phyloP scores from a whole-genome alignment of 2,113 vertebrate species.

The Paramisgurnus dabryanus region DNA sequence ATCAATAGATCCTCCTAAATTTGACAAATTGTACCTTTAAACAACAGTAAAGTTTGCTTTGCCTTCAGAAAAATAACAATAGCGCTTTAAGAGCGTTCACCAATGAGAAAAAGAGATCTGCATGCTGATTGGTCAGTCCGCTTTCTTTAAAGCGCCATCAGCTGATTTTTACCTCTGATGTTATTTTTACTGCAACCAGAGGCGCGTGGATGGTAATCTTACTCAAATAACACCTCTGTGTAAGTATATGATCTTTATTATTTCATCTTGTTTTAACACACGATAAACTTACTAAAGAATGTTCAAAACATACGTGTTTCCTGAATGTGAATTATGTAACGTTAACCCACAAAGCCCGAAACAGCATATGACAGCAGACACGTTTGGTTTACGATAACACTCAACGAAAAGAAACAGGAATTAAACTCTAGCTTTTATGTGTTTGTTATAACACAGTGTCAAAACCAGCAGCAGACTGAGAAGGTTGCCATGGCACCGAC shows the following conservation, averaged over 20 bases:
- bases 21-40: no score
- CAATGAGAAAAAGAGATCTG: neutral
- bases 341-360: no score
- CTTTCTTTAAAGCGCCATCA: neutral
- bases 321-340: no score
- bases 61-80: neutral
- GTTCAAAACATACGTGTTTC: no score
- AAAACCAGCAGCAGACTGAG: neutral
- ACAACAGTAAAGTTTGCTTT: no score
- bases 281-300: no score
- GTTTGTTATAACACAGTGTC: neutral
- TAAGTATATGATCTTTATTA: neutral
- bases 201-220: neutral
- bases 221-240: neutral
- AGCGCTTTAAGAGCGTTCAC: neutral
- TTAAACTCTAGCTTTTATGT: neutral
- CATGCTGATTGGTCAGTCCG: neutral
- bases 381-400: no score
- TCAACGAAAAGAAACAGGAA: no score
- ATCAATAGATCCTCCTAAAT: no score
- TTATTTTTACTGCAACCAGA: neutral
- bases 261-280: no score
- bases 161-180: slow-evolving; percentile 1
- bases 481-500: slow-evolving; percentile 4
- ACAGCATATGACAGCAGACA: no score